These are phyloP conservation scores for Pelobates cultripes DNA, from an alignment of 2,797 vertebrate genomes.

Conservation along the genomic window DNA sequence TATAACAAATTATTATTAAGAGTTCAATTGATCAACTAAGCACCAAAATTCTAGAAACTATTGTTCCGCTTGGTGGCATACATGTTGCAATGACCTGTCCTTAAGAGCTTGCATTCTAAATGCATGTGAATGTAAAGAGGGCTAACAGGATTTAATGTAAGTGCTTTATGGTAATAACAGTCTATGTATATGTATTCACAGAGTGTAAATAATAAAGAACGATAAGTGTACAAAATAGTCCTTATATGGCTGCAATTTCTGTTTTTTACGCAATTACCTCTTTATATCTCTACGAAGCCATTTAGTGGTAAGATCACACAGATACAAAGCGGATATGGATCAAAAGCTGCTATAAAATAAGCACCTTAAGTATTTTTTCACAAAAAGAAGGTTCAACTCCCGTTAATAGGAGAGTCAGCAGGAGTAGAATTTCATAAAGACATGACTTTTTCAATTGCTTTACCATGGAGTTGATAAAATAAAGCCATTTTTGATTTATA, in stretches of 20 bases:
- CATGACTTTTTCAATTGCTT: conserved; percentile 53
- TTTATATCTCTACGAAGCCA: conserved; percentile 22
- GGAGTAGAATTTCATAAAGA: conserved; percentile 45
- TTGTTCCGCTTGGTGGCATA: not conserved
- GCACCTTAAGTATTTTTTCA: conserved; percentile 41
- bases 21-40: no score
- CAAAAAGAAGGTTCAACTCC: conserved; percentile 41
- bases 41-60: no score
- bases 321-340: conserved; percentile 29
- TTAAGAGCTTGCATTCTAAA: conserved; percentile 32
- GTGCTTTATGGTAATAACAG: conserved; percentile 43
- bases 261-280: conserved; percentile 44
- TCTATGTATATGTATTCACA: conserved; percentile 37
- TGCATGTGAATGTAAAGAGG: not conserved
- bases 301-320: conserved; percentile 25
- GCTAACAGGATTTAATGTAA: conserved; percentile 43
- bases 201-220: conserved; percentile 35
- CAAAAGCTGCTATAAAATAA: conserved; percentile 33
- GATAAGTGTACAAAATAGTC: conserved; percentile 33
- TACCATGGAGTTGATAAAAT: conserved; percentile 49
- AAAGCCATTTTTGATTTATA: conserved; percentile 55
- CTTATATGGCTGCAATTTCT: conserved; percentile 40
- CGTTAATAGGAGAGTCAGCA: conserved; percentile 40
- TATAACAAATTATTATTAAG: no score
- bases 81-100: not conserved